These are phyloP conservation scores for Poeciliopsis retropinna DNA, from an alignment of 2,113 vertebrate species.

Conservation along the genomic window DNA sequence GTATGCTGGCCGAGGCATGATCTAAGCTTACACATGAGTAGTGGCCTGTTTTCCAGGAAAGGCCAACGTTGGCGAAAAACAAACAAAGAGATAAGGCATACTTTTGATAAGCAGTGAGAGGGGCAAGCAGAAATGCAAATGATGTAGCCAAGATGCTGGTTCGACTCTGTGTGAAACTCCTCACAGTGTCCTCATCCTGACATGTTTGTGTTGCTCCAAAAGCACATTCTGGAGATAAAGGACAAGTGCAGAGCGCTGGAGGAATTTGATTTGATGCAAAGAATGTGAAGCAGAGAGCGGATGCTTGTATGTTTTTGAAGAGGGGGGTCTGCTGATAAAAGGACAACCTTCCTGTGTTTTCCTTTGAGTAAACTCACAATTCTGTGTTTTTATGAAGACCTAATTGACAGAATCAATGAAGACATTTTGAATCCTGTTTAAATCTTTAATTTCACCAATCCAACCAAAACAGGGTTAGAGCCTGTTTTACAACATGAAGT, in stretches of 20 bases:
- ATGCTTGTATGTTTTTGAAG: conserved; percentile 72
- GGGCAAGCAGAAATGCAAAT: conserved; percentile 74
- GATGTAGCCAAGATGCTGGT: conserved; percentile 56
- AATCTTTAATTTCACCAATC: neutral
- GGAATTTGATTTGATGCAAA: conserved; percentile 84
- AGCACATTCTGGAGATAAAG: conserved; percentile 85
- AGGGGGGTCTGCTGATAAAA: conserved; percentile 67
- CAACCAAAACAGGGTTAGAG: no score
- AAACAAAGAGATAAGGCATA: conserved; percentile 81
- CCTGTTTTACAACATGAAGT: no score
- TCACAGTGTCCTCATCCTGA: conserved; percentile 77
- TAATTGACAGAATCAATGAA: neutral
- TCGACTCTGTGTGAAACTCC: conserved; percentile 61
- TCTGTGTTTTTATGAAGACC: conserved; percentile 10
- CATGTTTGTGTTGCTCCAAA: conserved; percentile 81
- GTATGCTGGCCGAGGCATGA: conserved; percentile 58
- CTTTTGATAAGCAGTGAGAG: conserved; percentile 70
- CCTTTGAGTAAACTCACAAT: conserved; percentile 40
- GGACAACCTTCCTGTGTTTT: conserved; percentile 65
- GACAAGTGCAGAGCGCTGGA: conserved; percentile 75
- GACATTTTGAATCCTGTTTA: neutral
- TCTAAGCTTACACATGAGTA: conserved; percentile 67
- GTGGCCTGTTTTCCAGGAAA: conserved; percentile 79
- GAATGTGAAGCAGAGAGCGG: conserved; percentile 77
- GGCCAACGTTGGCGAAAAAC: conserved; percentile 75